Percentiles rank a stretch among this genome's conserved stretches.
phyloP scores from a whole-genome alignment of 2,888 invertebrate genomes.

The Lasioglossum zephyrum region DNA sequence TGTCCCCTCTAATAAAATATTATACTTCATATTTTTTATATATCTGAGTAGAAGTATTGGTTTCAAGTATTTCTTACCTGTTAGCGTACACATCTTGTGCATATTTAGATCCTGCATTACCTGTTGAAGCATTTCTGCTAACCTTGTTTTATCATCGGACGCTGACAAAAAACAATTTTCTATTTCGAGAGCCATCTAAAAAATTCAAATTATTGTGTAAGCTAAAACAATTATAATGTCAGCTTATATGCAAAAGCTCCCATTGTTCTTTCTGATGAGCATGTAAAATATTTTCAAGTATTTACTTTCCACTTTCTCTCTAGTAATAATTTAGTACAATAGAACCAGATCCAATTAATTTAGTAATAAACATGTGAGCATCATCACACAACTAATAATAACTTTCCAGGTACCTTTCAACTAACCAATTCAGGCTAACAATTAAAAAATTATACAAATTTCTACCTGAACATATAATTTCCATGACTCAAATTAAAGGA shows the following conservation, averaged over 20 bases:
- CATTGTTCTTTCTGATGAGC: neutral
- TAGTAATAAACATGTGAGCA: too few species aligned
- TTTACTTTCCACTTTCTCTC: neutral
- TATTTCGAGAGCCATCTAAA: slow-evolving; percentile 92
- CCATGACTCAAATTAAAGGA: too few species aligned
- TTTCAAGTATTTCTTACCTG: slow-evolving; percentile 84
- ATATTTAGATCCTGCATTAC: slow-evolving; percentile 93
- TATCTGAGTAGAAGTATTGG: slow-evolving; percentile 81
- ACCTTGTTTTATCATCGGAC: slow-evolving; percentile 88
- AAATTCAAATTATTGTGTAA: slow-evolving; percentile 23
- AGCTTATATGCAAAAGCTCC: neutral
- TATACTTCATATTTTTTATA: slow-evolving; percentile 87
- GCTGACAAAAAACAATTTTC: slow-evolving; percentile 94
- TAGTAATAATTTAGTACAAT: neutral
- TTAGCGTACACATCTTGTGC: slow-evolving; percentile 91
- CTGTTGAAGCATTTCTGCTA: slow-evolving; percentile 91
- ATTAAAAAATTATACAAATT: too few species aligned
- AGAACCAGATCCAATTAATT: too few species aligned
- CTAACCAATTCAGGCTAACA: too few species aligned
- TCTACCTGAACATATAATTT: too few species aligned
- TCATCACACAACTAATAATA: too few species aligned
- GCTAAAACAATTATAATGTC: neutral
- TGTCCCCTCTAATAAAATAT: slow-evolving; percentile 88
- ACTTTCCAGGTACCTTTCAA: too few species aligned
- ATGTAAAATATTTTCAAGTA: neutral